phyloP scores from a whole-genome alignment of 2,113 vertebrate genomes.

The Brienomyrus longianalis region DNA sequence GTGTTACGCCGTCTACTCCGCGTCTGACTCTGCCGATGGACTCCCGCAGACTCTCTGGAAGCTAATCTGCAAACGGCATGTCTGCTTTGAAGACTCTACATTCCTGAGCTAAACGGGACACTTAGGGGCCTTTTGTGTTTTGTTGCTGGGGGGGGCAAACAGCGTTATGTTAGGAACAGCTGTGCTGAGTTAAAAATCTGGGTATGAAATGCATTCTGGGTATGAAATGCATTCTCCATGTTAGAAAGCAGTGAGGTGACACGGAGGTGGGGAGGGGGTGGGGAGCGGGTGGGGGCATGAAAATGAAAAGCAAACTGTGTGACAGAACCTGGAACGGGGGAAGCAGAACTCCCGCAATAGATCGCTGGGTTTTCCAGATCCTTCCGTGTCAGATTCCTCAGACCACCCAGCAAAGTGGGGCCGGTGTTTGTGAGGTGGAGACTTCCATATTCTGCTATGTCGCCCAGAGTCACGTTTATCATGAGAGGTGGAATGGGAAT shows the following conservation, averaged over 20 bases:
- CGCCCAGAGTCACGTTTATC: neutral
- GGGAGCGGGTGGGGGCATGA: neutral
- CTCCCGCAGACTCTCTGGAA: neutral
- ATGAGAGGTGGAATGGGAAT: neutral
- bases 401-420: neutral
- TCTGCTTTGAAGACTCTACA: neutral
- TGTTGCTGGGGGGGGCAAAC: neutral
- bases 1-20: neutral
- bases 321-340: neutral
- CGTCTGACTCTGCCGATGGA: neutral
- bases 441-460: neutral
- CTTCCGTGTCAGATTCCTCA: neutral
- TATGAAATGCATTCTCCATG: neutral
- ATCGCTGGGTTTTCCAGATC: neutral
- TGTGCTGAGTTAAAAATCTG: neutral
- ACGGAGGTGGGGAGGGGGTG: neutral
- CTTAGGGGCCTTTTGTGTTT: slow-evolving; percentile 6
- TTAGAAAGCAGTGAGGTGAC: neutral
- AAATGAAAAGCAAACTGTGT: neutral
- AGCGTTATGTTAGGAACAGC: neutral
- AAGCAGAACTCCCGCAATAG: neutral
- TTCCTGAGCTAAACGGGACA: neutral
- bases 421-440: neutral
- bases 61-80: neutral
- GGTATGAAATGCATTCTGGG: neutral